phyloP scores from a whole-genome alignment of 2,888 invertebrate genomes.

The Ochropacha duplaris region DNA sequence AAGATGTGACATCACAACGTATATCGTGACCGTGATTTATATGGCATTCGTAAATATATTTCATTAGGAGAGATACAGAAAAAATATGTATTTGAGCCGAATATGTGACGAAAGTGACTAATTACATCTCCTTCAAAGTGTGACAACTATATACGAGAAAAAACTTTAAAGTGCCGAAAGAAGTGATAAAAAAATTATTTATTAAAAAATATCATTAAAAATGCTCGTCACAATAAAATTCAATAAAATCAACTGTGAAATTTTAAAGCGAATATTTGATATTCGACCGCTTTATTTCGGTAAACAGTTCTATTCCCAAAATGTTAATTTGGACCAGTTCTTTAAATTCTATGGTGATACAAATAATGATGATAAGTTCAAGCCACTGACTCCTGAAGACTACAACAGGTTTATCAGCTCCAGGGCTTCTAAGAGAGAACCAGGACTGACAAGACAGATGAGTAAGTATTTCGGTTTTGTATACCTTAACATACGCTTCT shows the following conservation, averaged over 20 bases:
- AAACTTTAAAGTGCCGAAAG: neutral
- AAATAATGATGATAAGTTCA: conserved; percentile 37
- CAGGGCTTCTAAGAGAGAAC: conserved; percentile 57
- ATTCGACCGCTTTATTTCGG: conserved; percentile 31
- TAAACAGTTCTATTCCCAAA: conserved; percentile 38
- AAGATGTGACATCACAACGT: neutral
- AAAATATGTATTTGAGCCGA: neutral
- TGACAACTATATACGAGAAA: neutral
- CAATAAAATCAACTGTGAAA: conserved; percentile 28
- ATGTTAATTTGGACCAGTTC: conserved; percentile 44
- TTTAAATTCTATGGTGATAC: conserved; percentile 63
- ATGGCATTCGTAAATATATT: neutral
- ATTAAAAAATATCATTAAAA: conserved; percentile 6
- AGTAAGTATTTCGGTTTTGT: conserved; percentile 53
- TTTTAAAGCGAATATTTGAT: conserved; percentile 40
- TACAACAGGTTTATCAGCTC: conserved; percentile 64
- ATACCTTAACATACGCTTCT: neutral
- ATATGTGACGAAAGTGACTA: neutral
- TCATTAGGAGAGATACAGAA: neutral
- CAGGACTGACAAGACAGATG: conserved; percentile 66
- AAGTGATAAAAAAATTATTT: neutral
- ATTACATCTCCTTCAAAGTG: neutral
- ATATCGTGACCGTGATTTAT: neutral
- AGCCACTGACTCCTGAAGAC: conserved; percentile 52
- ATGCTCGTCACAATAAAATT: conserved; percentile 39